Evolutionary conservation across 2,113 vertebrate species (phyloP), one percentile per base, ranked within the genome.

Genomic region (Hucho hucho): DNA sequence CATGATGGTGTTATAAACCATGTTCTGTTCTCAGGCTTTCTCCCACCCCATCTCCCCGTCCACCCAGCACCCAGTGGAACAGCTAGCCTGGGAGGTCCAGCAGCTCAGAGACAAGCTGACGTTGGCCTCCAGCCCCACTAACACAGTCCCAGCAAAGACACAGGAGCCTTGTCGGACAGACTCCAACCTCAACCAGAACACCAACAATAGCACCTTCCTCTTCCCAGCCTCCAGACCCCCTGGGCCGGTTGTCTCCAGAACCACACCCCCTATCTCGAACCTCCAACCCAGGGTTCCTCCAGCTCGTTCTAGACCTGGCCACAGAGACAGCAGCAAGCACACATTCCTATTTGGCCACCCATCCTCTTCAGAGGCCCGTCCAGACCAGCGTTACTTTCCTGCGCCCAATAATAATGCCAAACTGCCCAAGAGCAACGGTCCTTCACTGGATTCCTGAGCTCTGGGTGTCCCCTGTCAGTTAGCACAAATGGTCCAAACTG

Each of bases 171-270:
- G 74, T 3, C 78, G 78, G 16, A 46, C 84, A 9, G 89, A 91
- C 77, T n/a, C 87, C 88, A 93, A 93, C 87, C 87, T 93, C 74
- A 93, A 94, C 87, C 91, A 91, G 78, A 93, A 93, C 79, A 83
- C 89, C 84, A 92, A 91, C 87, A 93, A 93, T 24, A 88, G 90
- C 84, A 93, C 92, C 70, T 94, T 94, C 85, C 91, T 94, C 25
- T 94, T 92, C 78, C 84, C 90, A 0, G 83, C 86, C 2, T 81
- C 87, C 0, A 81, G 85, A 77, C 75, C 87, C 70, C 83, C 77
- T 66, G 32, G 81, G 64, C 1, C 65, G 0, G 56, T 18, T 0
- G 25, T 0, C 13, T 12, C 83, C 75, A 79, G 78, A 46, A 4
- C 49, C 1, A 22, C 64, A 0, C 79, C 86, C 68, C 73, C 73